These are phyloP conservation scores for Gavialis gangeticus DNA, from an alignment of 2,113 vertebrate species.

Conservation along the genomic window DNA sequence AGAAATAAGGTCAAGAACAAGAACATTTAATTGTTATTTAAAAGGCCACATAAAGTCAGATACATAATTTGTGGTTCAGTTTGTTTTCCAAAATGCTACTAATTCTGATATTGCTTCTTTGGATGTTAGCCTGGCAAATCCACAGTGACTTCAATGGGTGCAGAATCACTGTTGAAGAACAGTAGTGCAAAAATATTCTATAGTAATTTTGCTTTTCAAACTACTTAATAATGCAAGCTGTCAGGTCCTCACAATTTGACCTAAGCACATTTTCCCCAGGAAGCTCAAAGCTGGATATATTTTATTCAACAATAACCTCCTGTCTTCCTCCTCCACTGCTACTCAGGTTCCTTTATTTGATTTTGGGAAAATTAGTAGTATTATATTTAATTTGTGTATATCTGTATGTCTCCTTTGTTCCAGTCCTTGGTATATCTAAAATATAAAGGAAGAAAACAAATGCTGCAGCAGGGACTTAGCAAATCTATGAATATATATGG, in stretches of 20 bases:
- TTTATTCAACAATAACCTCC: not conserved
- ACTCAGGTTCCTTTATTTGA: not conserved
- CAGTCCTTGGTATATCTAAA: not conserved
- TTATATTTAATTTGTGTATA: not conserved
- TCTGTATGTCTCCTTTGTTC: not conserved
- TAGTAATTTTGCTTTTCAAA: too few relatives aligned
- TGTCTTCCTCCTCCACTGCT: not conserved
- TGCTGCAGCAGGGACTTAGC: not conserved
- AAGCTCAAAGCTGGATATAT: not conserved
- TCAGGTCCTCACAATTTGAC: not conserved
- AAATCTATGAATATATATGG: not conserved
- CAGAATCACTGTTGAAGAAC: not conserved
- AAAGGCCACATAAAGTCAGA: not conserved
- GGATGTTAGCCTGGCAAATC: not conserved
- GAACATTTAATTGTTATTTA: not conserved
- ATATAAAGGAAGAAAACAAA: slow-evolving; percentile 20
- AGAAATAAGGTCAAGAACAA: not conserved
- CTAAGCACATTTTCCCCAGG: not conserved
- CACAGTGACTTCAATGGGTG: not conserved
- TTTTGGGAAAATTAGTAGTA: not conserved
- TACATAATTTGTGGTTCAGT: not conserved
- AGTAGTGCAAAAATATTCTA: too few relatives aligned
- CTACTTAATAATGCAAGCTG: not conserved
- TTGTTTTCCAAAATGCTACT: not conserved
- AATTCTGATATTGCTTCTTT: not conserved